Percentiles rank a stretch among this genome's conserved stretches.
phyloP scores from a whole-genome alignment of 2,113 vertebrate species.

The Mobula birostris region DNA sequence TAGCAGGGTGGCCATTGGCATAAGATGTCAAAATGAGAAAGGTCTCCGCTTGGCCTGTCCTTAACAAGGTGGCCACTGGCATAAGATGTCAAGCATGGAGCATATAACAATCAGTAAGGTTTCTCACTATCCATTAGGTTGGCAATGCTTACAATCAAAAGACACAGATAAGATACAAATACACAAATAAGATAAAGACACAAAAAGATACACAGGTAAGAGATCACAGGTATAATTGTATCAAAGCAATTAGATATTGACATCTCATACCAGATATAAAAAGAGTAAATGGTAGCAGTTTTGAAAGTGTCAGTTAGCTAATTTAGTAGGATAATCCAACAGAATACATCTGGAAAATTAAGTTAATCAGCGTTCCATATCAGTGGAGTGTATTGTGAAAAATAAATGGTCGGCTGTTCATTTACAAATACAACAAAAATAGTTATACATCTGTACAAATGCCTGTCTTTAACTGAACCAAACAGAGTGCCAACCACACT shows the following conservation, averaged over 20 bases:
- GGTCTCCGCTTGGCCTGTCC: too few relatives aligned
- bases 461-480: too few relatives aligned
- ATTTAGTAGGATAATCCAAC: neutral
- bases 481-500: too few relatives aligned
- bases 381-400: neutral
- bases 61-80: neutral
- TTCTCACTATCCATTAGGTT: neutral
- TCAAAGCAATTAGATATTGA: neutral
- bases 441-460: too few relatives aligned
- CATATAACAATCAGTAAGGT: neutral
- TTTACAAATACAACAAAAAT: neutral
- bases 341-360: neutral
- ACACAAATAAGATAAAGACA: too few relatives aligned
- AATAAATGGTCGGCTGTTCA: neutral
- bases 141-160: neutral
- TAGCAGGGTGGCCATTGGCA: too few relatives aligned
- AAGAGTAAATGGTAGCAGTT: neutral
- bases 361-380: neutral
- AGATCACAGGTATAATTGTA: neutral
- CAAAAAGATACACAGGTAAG: neutral
- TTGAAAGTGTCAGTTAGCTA: neutral
- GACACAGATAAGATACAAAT: too few relatives aligned
- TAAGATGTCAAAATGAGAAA: too few relatives aligned
- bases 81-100: neutral
- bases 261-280: neutral